Evolutionary conservation across 2,113 vertebrate species (phyloP), one percentile per base, ranked within the genome.

Genomic region (Mola mola): DNA sequence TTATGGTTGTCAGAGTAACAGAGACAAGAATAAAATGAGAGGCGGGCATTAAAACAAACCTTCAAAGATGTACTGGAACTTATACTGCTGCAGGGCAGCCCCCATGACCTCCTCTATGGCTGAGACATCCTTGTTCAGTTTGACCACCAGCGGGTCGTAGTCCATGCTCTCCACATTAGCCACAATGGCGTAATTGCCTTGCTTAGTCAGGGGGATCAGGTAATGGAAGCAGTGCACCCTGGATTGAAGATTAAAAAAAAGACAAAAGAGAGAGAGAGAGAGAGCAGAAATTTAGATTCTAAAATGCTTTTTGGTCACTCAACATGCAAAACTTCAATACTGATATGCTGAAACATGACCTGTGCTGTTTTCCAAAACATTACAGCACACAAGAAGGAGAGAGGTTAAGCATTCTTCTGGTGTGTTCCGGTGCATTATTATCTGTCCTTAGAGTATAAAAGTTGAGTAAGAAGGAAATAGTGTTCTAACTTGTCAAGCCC

Each of bases 21-120:
- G 11, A 33, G 21, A 12, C 46, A 25, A 41, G 4, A n/a, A 15
- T 7, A 4, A 4, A 9, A 13, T 7, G 22, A 8, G 15, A n/a
- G 26, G 26, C 26, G 8, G 13, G 10, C 26, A 19, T n/a, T 1
- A 10, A 8, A 12, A 25, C 80, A 66, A 51, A 98, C 97, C 97
- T 95, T 99, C 97, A 9, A 99, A 99, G 75, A 99, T 98, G 65
- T 99, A 98, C 87, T 98, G 97, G 92, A 98, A 98, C 90, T 99
- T 99, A 92, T 99, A 95, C 80, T 97, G 97, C 91, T 98, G 97
- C 12, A 99, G 91, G 53, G 94, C 95, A 3, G 96, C 93, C 0
- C 95, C 92, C 96, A 99, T 98, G 62, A 93, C 94, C 78, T 99
- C 97, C 73, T 98, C 97, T 0, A 98, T 94, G 70, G 94, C 95